Conservation (phyloP, 2,888 invertebrate species). For the Cantharis flavilabris region DNA sequence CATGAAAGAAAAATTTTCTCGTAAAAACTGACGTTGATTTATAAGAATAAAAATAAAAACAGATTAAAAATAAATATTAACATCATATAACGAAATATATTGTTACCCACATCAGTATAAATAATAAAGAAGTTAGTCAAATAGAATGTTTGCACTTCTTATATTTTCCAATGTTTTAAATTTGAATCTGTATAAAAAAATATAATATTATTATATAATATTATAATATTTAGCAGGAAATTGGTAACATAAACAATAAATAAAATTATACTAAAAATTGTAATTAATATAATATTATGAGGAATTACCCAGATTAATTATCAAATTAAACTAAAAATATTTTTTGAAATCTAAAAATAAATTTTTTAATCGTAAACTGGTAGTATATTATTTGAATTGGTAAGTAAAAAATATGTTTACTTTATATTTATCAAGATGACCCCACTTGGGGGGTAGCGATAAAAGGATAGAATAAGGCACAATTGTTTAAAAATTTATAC, state of each 20-base stretch:
- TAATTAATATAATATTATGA: not conserved
- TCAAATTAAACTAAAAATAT: not conserved
- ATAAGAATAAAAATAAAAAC: not conserved
- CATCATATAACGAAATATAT: not conserved
- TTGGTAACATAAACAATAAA: not conserved
- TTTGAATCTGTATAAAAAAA: not conserved
- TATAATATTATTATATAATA: not conserved
- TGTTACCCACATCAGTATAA: not conserved
- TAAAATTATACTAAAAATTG: not conserved
- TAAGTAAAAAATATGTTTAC: too few species aligned
- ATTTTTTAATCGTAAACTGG: not conserved
- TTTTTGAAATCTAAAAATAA: not conserved
- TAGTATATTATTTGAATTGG: not conserved
- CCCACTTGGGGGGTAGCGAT: too few species aligned
- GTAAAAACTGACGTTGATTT: not conserved
- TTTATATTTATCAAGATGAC: too few species aligned
- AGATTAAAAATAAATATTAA: not conserved
- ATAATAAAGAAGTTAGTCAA: not conserved
- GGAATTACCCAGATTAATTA: not conserved
- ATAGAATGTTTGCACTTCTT: not conserved
- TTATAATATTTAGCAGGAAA: not conserved
- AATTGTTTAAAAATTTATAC: too few species aligned
- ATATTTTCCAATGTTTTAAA: not conserved
- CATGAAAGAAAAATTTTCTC: not conserved
- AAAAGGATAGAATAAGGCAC: too few species aligned